Evolutionary conservation across 2,797 vertebrate genomes (phyloP).

Genomic region (Sebastiscus tertius): DNA sequence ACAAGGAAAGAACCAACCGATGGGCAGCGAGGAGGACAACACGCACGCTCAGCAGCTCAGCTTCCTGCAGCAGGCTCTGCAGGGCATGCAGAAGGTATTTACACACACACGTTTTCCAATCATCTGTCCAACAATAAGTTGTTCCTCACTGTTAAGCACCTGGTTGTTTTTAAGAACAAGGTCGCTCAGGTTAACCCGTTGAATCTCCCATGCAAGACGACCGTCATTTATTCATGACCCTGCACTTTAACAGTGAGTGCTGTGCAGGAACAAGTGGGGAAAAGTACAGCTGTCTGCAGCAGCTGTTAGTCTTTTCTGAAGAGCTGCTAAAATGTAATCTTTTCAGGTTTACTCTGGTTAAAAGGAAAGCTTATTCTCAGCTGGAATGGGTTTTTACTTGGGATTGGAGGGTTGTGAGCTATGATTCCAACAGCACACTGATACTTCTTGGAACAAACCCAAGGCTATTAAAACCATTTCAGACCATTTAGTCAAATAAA

Average conservation of each 20-base stretch:
- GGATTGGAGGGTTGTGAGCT: neutral
- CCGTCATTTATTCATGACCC: constrained; percentile 52
- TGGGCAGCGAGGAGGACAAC: constrained; percentile 87
- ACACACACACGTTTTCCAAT: neutral
- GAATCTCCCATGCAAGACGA: neutral
- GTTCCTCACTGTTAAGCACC: neutral
- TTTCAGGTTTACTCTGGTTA: constrained; percentile 15
- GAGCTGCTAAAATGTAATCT: constrained; percentile 23
- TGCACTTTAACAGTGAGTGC: constrained; percentile 28
- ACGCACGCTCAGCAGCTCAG: constrained; percentile 92
- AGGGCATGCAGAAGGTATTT: constrained; percentile 95
- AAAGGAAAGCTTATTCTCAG: neutral
- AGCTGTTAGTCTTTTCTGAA: constrained; percentile 24
- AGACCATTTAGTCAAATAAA: constrained; percentile 24
- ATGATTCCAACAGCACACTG: neutral
- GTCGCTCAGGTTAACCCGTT: constrained; percentile 6
- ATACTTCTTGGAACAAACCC: constrained; percentile 12
- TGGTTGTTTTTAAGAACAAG: constrained; percentile 21
- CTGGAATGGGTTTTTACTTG: constrained; percentile 19
- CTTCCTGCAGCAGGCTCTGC: constrained; percentile 94
- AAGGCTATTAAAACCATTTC: constrained; percentile 36
- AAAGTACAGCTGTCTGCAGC: constrained; percentile 45
- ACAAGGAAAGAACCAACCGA: constrained; percentile 87
- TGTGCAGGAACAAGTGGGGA: neutral
- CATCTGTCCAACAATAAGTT: neutral